These are phyloP conservation scores for Magallana gigas DNA, from an alignment of 1,140 invertebrate species.

Conservation along the genomic window DNA sequence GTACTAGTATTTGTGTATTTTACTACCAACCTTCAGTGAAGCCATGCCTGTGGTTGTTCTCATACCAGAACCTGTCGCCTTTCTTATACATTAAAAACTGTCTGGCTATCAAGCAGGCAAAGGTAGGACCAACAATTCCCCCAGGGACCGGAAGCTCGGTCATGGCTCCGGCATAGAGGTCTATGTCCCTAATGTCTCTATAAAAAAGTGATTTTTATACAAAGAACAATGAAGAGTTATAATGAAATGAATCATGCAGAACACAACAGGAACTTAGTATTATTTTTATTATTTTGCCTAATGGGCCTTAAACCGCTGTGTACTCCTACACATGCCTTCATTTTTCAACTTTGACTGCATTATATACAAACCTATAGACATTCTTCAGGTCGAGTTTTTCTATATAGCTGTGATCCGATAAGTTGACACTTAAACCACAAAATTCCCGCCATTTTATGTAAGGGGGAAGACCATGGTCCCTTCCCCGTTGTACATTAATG, in stretches of 20 bases:
- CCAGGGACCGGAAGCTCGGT: neutral
- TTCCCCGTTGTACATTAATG: slow-evolving; percentile 91
- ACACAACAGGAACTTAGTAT: too few species aligned
- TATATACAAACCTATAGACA: neutral
- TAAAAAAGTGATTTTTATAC: neutral
- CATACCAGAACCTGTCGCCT: slow-evolving; percentile 50
- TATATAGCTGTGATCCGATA: neutral
- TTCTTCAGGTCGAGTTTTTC: neutral
- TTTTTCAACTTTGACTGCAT: too few species aligned
- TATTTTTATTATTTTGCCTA: too few species aligned
- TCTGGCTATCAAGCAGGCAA: slow-evolving; percentile 10
- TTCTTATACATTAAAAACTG: slow-evolving; percentile 39
- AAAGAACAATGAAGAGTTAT: too few species aligned
- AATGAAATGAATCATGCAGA: too few species aligned
- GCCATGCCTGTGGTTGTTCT: neutral
- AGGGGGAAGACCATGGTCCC: slow-evolving; percentile 91
- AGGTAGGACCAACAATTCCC: slow-evolving; percentile 29
- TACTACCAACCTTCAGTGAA: neutral
- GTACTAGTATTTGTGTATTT: too few species aligned
- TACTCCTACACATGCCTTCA: too few species aligned
- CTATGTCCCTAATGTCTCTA: slow-evolving; percentile 26
- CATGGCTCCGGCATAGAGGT: slow-evolving; percentile 42
- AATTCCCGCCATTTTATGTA: slow-evolving; percentile 82
- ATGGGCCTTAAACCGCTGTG: too few species aligned
- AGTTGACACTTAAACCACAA: slow-evolving; percentile 54